phyloP scores from a whole-genome alignment of 2,888 invertebrate species.

The Oxyteleia sp. region DNA sequence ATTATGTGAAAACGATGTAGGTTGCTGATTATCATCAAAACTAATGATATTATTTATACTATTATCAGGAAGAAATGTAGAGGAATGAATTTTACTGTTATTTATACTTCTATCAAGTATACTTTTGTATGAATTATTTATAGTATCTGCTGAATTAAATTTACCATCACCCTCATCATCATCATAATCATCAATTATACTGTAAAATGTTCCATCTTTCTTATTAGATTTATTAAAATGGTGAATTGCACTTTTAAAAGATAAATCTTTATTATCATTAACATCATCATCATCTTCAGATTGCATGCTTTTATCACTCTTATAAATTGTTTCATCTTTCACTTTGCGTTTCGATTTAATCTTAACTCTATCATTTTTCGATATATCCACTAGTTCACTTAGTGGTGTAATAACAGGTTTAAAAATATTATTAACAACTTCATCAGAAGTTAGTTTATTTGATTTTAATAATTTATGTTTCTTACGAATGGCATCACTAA shows the following conservation, averaged over 20 bases:
- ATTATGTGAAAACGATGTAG: no score
- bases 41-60: no score
- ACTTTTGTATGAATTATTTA: no score
- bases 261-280: background rate
- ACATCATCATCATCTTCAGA: background rate
- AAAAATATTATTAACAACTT: slow-evolving; percentile 6
- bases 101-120: no score
- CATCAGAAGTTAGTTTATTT: slow-evolving; percentile 3
- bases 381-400: slow-evolving; percentile 26
- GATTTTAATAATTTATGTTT: slow-evolving; percentile 37
- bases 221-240: slow-evolving; percentile 4
- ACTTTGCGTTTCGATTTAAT: no score
- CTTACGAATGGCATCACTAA: slow-evolving; percentile 64
- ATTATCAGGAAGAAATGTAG: no score
- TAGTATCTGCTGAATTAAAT: no score
- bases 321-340: slow-evolving; percentile 8
- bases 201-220: background rate
- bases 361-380: slow-evolving; percentile 3
- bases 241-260: slow-evolving; percentile 14
- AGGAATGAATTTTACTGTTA: no score
- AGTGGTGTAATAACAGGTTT: slow-evolving; percentile 21
- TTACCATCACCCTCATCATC: no score
- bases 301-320: background rate
- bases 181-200: slow-evolving; percentile 5
- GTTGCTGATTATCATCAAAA: no score